Conservation (phyloP, 2,113 vertebrate species). For the Marmota monax region DNA sequence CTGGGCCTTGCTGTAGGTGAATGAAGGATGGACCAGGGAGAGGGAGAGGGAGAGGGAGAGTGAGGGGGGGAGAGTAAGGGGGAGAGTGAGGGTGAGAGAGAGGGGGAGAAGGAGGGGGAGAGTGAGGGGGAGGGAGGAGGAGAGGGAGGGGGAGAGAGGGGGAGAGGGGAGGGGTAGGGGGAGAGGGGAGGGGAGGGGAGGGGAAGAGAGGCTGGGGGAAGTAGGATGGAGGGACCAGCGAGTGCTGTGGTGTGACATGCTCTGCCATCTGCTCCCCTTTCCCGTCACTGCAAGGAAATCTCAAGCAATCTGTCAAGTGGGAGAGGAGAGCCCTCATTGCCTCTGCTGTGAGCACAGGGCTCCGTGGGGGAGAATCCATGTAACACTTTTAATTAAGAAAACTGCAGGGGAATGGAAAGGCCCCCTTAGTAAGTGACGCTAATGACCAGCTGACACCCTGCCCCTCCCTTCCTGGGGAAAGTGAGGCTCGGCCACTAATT, state of each 20-base stretch:
- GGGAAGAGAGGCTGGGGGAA: neutral
- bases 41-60: too few relatives aligned
- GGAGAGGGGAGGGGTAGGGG: too few relatives aligned
- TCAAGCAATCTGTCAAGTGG: neutral
- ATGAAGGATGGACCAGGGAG: too few relatives aligned
- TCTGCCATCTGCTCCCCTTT: neutral
- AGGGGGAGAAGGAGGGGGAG: too few relatives aligned
- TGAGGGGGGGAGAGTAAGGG: too few relatives aligned
- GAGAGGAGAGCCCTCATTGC: neutral
- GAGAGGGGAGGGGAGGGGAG: too few relatives aligned
- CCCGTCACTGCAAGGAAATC: neutral
- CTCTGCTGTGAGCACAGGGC: neutral
- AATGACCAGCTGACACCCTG: neutral
- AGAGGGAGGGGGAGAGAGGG: too few relatives aligned
- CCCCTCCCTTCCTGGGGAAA: neutral
- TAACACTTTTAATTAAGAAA: slow-evolving; percentile 42
- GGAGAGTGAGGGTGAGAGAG: too few relatives aligned
- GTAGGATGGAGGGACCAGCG: neutral
- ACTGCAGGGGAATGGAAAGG: slow-evolving; percentile 4
- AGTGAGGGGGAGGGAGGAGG: too few relatives aligned
- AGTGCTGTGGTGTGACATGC: neutral
- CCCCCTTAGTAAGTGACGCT: neutral
- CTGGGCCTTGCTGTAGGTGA: neutral
- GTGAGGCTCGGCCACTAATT: neutral
- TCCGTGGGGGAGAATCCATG: slow-evolving; percentile 14